Evolutionary conservation across 2,888 invertebrate genomes (phyloP).

Genomic region (Drosophila fungiperda): DNA sequence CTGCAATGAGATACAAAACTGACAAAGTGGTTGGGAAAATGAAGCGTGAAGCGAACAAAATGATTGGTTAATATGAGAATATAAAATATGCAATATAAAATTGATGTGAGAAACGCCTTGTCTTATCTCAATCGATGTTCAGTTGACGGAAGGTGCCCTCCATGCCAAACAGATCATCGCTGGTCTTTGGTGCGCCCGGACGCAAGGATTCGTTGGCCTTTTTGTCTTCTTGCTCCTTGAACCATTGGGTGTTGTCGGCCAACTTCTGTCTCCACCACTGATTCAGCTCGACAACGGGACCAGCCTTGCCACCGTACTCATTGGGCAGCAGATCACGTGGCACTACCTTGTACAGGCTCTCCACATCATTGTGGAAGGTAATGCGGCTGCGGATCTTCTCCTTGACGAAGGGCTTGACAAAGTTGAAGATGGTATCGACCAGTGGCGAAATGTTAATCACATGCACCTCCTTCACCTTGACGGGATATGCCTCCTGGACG

Average conservation of each 20-base stretch:
- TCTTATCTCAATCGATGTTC: slow-evolving; percentile 89
- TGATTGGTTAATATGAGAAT: slow-evolving; percentile 53
- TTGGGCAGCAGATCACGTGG: slow-evolving; percentile 92
- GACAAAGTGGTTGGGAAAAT: slow-evolving; percentile 44
- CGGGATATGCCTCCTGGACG: slow-evolving; percentile 95
- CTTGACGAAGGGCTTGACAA: slow-evolving; percentile 94
- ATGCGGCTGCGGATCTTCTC: slow-evolving; percentile 94
- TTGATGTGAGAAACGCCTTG: slow-evolving; percentile 27
- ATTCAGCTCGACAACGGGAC: slow-evolving; percentile 89
- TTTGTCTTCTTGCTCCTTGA: slow-evolving; percentile 91
- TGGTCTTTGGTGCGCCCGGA: slow-evolving; percentile 93
- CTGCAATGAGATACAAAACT: slow-evolving; percentile 50
- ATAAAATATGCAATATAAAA: slow-evolving; percentile 36
- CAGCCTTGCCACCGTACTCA: slow-evolving; percentile 94
- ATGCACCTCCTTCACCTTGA: slow-evolving; percentile 94
- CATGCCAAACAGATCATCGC: slow-evolving; percentile 94
- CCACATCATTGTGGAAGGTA: slow-evolving; percentile 91
- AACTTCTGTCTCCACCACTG: slow-evolving; percentile 92
- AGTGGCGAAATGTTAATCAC: slow-evolving; percentile 93
- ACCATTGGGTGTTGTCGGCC: slow-evolving; percentile 92
- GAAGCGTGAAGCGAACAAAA: slow-evolving; percentile 69
- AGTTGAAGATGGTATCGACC: slow-evolving; percentile 93
- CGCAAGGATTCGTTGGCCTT: slow-evolving; percentile 93
- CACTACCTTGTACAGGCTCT: slow-evolving; percentile 91
- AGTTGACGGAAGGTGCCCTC: slow-evolving; percentile 95